Evolutionary conservation across 2,113 vertebrate genomes (phyloP).

Genomic region (Oryzias celebensis): DNA sequence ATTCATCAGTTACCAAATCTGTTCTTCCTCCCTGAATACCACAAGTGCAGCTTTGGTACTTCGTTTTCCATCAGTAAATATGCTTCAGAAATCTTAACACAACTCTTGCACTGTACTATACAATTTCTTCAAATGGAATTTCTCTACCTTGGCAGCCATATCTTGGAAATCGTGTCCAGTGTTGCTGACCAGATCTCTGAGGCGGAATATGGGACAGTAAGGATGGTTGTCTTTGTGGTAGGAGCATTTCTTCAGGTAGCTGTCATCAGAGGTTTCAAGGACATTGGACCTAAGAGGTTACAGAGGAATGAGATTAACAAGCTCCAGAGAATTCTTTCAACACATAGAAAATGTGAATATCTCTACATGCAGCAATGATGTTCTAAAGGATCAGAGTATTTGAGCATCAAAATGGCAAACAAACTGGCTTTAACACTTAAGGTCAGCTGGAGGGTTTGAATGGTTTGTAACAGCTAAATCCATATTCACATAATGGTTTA

Average conservation of each 20-base stretch:
- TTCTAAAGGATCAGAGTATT: too few relatives aligned
- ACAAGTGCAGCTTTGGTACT: too few relatives aligned
- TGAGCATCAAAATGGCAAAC: too few relatives aligned
- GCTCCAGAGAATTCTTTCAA: neutral
- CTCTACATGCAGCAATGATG: too few relatives aligned
- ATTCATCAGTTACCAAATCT: too few relatives aligned
- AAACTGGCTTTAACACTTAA: too few relatives aligned
- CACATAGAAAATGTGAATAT: neutral
- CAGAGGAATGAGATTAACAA: neutral
- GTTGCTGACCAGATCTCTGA: constrained; percentile 82
- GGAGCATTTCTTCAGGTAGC: constrained; percentile 85
- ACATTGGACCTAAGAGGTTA: constrained; percentile 83
- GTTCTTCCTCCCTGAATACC: too few relatives aligned
- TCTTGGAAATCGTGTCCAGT: constrained; percentile 84
- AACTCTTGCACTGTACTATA: neutral
- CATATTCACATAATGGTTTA: too few relatives aligned
- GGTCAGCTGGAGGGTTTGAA: too few relatives aligned
- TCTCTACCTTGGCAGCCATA: constrained; percentile 82
- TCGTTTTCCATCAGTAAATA: too few relatives aligned
- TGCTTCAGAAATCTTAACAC: too few relatives aligned
- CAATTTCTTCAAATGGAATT: neutral
- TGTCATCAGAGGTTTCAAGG: constrained; percentile 71
- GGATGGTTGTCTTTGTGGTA: constrained; percentile 76
- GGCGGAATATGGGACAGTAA: constrained; percentile 92
- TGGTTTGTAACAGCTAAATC: too few relatives aligned